Evolutionary conservation across 2,797 vertebrate genomes (phyloP), one percentile per base, ranked within the genome.

Genomic region (Naso thynnoides): DNA sequence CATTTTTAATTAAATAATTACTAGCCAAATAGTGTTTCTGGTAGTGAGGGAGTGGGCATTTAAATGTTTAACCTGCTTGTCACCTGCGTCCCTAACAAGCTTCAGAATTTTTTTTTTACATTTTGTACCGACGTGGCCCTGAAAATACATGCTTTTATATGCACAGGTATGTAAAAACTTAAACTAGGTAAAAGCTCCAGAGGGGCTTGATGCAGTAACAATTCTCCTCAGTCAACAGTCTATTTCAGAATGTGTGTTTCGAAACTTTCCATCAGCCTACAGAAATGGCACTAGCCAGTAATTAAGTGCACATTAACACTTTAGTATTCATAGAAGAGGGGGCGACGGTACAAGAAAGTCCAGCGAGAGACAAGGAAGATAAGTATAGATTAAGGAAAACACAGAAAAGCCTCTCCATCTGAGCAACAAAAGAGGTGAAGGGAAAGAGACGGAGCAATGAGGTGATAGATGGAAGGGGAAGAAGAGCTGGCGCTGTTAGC

Each of bases 221-320:
- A 31, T 6, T n/a, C 55, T 60, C 45, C 45, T 27, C 45, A 70
- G 63, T 75, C 67, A 75, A 63, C 68, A 21, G 16, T 62, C 68
- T 57, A 21, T 39, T 49, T 16, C 31, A 78, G 60, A 52, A 76
- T 45, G 50, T 44, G 39, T 33, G 38, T 69, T 69, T 78, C 69
- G 15, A 72, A 66, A 68, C 62, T 73, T 57, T 70, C 56, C 54
- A 23, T 79, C 81, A 70, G 54, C 82, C 64, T 76, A 86, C 78
- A 53, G 69, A 76, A 71, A 79, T 44, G 50, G 29, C 68, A 82
- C n/a, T 60, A 61, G 76, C 80, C 69, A 69, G 62, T 82, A 87
- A 91, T 92, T 88, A 87, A 73, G 65, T 63, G 42, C 60, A 71
- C 78, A 84, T 87, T 84, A 71, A 78, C 57, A 65, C 65, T 60